Evolutionary conservation across 2,113 vertebrate genomes (phyloP), one percentile per base, ranked within the genome.

Genomic region (Antigone vipio): DNA sequence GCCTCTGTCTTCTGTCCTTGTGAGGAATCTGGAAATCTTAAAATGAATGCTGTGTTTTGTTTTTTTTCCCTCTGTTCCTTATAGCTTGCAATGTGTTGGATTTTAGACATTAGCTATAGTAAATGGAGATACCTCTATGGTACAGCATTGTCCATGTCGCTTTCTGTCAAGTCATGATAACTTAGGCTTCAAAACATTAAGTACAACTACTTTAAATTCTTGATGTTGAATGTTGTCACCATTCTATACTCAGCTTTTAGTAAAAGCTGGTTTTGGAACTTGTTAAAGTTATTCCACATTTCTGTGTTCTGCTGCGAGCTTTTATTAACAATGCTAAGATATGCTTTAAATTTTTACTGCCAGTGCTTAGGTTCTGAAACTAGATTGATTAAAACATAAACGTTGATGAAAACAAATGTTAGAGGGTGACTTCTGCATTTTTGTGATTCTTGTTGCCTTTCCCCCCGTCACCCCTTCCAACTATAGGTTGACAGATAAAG

Each of bases 51-150:
- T 50, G 19, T 47, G 11, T 9, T 67, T 11, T 29, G 12, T 9
- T 66, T 35, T 12, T 47, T 22, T 14, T 3, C 15, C 8, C 12
- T 45, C 1, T 2, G 2, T 55, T 17, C 5, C 9, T 72, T 23
- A 16, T 5, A 66, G 34, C 22, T 81, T 58, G 55, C 17, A 44
- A 0, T 50, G 6, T 78, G 34, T 30, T 81, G 81, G 45, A 26
- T 75, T 78, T 6, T 2, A 40, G 60, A 11, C 2, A 1, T 8
- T 73, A 20, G 15, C 40, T 64, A 0, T 35, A 27, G 27, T 38
- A 63, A 19, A 4, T 34, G 22, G 19, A 40, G 59, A 27, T 69
- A 11, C 16, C 42, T 21, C 30, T 34, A 6, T 67, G 38, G 11
- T 63, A 8, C 5, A 27, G 66, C 14, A 9, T 64, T 44, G 6